Evolutionary conservation across 2,888 invertebrate genomes (phyloP).

Genomic region (Crematogaster levior): DNA sequence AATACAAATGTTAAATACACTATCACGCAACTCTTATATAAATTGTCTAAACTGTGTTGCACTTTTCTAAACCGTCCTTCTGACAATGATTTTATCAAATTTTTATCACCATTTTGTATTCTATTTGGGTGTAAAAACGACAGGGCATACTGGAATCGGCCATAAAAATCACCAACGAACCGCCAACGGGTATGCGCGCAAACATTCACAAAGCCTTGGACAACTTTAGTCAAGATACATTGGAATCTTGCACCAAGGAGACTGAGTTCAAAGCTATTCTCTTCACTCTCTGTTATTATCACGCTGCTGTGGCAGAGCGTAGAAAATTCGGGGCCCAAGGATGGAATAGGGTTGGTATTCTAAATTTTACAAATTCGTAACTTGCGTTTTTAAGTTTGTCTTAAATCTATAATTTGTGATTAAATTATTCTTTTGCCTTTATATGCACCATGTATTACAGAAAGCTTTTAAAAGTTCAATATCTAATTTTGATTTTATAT

Average conservation of each 20-base stretch:
- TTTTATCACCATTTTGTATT: neutral
- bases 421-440: neutral
- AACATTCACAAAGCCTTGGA: slow-evolving; percentile 97
- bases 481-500: neutral
- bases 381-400: neutral
- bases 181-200: slow-evolving; percentile 97
- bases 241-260: slow-evolving; percentile 97
- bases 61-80: neutral
- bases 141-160: slow-evolving; percentile 97
- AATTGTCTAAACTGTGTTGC: neutral
- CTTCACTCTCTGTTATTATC: slow-evolving; percentile 97
- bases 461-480: neutral
- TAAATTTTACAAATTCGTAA: slow-evolving; percentile 3
- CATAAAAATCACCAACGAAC: slow-evolving; percentile 98
- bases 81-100: neutral
- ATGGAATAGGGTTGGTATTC: slow-evolving; percentile 90
- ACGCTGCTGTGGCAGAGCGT: slow-evolving; percentile 96
- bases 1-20: neutral
- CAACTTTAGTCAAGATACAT: slow-evolving; percentile 96
- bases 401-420: neutral
- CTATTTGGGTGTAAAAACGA: slow-evolving; percentile 85
- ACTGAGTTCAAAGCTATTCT: slow-evolving; percentile 96
- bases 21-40: neutral
- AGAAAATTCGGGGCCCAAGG: slow-evolving; percentile 98
- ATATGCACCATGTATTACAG: neutral